Base-by-base conservation (phyloP, 2,888 invertebrate genomes). In the Griposia aprilina region DNA sequence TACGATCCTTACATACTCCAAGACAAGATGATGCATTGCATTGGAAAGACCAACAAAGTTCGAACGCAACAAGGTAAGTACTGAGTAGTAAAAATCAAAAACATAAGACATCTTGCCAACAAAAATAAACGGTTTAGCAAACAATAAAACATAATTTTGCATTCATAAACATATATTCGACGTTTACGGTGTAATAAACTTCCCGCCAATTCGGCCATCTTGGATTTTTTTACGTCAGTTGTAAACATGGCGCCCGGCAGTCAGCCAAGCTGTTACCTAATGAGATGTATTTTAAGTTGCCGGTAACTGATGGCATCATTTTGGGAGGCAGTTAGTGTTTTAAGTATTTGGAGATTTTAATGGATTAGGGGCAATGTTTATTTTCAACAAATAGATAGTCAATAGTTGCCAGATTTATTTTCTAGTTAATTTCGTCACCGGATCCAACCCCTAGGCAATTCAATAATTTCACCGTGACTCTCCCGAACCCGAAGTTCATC, bases 191-290 rank as follows among this genome's bases (percentile, higher is more conserved):
- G 67, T 68, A 52, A 87, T 87, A 82, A 89, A 87, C 63, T 88
- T 82, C 83, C 78, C 87, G 89, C 87, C 89, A 81, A 50, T 67
- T 77, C 89, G 68, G 81, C 89, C 87, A 89, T 88, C 80, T 88
- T 88, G 83, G 41, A 45, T 85, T 87, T 87, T 88, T 88, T 73
- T 79, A 85, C 81, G 87, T 87, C 74, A 80, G 20, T 73, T 67
- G 72, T 80, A 83, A 78, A 81, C 60, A 81, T 69, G 84, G 87
- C 85, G 81, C 80, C 78, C 81, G 88, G 89, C 87, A 23, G 72
- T 74, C 73, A 52, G 89, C 90, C 89, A 89, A 78, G 45, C 45
- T 20, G 71, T 89, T 89, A 57, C 79, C 73, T 84, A 89, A 88
- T 67, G 66, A 83, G 74, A 66, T 81, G 71, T 87, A 86, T 88